Evolutionary conservation across 2,888 invertebrate genomes (phyloP).

Genomic region (Erynnis tages): DNA sequence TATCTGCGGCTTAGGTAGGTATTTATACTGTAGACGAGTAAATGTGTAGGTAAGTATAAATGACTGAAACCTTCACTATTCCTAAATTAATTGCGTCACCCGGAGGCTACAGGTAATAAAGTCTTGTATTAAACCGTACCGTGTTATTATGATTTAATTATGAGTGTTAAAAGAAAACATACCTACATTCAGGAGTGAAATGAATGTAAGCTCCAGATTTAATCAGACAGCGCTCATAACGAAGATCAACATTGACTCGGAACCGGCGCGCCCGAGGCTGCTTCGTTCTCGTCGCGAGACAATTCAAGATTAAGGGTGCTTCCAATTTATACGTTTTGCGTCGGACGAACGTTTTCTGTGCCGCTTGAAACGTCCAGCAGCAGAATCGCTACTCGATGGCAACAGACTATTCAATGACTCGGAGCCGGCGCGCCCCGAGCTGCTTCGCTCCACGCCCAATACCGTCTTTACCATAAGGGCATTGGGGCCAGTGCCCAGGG

Average conservation of each 20-base stretch:
- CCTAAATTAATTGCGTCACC: conserved; percentile 6
- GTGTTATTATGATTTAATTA: conserved; percentile 63
- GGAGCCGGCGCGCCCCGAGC: no score
- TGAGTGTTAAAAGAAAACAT: conserved; percentile 55
- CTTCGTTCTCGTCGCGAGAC: conserved; percentile 36
- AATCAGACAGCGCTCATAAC: conserved; percentile 57
- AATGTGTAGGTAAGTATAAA: background rate
- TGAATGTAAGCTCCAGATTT: conserved; percentile 49
- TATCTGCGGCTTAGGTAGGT: background rate
- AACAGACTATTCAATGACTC: no score
- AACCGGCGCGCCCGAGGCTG: conserved; percentile 43
- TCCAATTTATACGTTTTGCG: no score
- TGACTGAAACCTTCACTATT: conserved; percentile 1
- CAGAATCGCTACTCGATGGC: no score
- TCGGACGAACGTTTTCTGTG: no score
- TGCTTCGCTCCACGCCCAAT: no score
- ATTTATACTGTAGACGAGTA: no score
- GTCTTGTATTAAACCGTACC: conserved; percentile 25
- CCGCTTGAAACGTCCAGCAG: no score
- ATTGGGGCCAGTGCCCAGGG: no score
- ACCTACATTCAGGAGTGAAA: conserved; percentile 47
- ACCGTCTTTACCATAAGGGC: no score
- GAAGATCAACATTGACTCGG: conserved; percentile 64
- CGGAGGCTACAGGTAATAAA: conserved; percentile 18
- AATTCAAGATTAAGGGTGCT: conserved; percentile 65